Base-by-base conservation (phyloP, 2,888 invertebrate genomes). In the Eumacrocentrus americanus region DNA sequence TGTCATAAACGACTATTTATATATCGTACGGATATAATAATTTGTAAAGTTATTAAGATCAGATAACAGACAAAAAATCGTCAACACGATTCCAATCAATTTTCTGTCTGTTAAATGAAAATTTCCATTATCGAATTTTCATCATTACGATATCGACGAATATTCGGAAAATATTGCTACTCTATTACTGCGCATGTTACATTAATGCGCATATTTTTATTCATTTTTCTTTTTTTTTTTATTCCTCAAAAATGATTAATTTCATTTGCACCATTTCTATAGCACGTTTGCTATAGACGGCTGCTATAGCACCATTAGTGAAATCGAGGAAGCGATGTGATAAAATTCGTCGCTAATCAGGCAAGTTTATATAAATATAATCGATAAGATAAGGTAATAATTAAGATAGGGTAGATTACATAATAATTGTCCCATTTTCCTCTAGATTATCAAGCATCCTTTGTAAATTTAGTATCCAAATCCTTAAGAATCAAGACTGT, bases 301-400 rank as follows among this genome's bases (percentile, higher is more conserved):
- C 20, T 37, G 23, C 56, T 56, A 58, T 59, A 64, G 66, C 66
- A 64, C 64, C 64, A 62, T 62, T 62, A 42, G 62, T 54, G 55
- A 62, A 51, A 51, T 40, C 51, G 54, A 61, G 18, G 22, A 51
- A 55, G 44, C 42, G 44, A 63, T 54, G 44, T 54, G 23, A 40
- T 20, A 25, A 25, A 25, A 38, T 40, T 53, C 40, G 25, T 53
- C 46, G 46, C 23, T 46, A 25, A 46, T 23, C 46, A 25, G 46
- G 46, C 46, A 46, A 23, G 6, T 46, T 46, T 46, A 23, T 18
- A 42, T 25, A 46, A 46, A 46, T 12, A 12, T 46, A 22, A 46
- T 25, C 22, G 46, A 46, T 46, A 23, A 25, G 46, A 46, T 23
- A 44, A 16, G 7, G 20, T 25, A 29, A 29, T 29, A 4, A 29